These are phyloP conservation scores for Xiphorhynchus erythropygius DNA, from an alignment of 2,797 vertebrate genomes.

Conservation along the genomic window DNA sequence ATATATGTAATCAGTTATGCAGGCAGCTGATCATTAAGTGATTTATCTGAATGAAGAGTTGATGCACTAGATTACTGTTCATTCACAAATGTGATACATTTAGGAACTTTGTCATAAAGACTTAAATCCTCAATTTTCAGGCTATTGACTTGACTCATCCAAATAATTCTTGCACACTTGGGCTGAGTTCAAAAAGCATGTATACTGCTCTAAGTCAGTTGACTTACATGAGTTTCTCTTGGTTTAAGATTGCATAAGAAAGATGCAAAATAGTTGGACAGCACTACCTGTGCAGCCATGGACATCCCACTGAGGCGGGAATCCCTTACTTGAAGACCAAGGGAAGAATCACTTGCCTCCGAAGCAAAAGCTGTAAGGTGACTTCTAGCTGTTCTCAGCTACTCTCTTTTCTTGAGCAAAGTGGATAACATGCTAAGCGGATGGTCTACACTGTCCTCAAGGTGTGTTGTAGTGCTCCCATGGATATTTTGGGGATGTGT, in stretches of 20 bases:
- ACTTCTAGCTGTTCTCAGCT: neutral
- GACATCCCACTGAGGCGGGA: rapidly evolving
- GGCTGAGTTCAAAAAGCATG: neutral
- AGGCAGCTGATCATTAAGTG: neutral
- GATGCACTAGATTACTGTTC: neutral
- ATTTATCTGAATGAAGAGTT: neutral
- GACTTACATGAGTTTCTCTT: neutral
- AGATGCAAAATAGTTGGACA: neutral
- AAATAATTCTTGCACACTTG: neutral
- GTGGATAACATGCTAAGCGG: neutral
- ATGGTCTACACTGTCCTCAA: neutral
- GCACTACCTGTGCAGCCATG: neutral
- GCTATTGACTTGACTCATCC: neutral
- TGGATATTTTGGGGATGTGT: neutral
- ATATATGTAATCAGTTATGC: neutral
- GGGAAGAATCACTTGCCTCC: neutral
- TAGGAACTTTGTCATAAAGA: neutral
- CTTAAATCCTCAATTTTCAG: neutral
- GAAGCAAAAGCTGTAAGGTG: neutral
- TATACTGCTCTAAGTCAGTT: neutral
- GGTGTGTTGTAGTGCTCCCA: neutral
- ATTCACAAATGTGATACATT: neutral
- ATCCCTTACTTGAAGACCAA: neutral
- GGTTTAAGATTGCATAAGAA: neutral
- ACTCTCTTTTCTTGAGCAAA: neutral